These are phyloP conservation scores for Hyppa rectilinea DNA, from an alignment of 2,888 invertebrate genomes.

Conservation along the genomic window DNA sequence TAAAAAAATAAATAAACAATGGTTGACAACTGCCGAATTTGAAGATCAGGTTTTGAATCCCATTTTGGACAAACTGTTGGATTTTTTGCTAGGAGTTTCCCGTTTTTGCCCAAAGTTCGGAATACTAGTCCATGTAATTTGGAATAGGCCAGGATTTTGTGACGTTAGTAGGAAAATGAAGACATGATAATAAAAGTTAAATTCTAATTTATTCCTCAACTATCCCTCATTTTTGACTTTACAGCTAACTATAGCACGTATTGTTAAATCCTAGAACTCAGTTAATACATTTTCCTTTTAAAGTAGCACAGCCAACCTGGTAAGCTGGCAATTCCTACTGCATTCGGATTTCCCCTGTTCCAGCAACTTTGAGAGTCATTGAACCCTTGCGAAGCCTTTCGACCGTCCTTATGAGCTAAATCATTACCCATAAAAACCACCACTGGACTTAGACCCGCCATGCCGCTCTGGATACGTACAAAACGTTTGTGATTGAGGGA, in stretches of 20 bases:
- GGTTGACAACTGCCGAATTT: not conserved
- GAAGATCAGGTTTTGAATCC: not conserved
- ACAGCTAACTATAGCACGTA: not conserved
- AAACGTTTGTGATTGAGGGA: conserved; percentile 8
- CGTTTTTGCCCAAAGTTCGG: not conserved
- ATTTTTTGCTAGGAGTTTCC: not conserved
- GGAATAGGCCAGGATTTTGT: no score
- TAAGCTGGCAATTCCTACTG: conserved; percentile 36
- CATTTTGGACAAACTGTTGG: not conserved
- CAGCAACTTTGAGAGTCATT: conserved; percentile 52
- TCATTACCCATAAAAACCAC: conserved; percentile 54
- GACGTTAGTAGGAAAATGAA: not conserved
- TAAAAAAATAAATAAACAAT: not conserved
- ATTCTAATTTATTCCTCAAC: not conserved
- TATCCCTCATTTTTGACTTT: not conserved
- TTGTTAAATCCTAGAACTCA: conserved; percentile 2
- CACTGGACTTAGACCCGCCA: conserved; percentile 26
- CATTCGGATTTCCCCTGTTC: conserved; percentile 47
- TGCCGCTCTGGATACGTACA: conserved; percentile 4
- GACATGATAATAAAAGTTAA: not conserved
- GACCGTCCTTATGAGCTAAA: conserved; percentile 52
- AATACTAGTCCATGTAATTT: not conserved
- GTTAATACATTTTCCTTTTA: conserved; percentile 20
- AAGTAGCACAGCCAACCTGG: conserved; percentile 36
- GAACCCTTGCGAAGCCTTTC: conserved; percentile 60